Percentiles rank a stretch among this genome's conserved stretches.
phyloP scores from a whole-genome alignment of 2,888 invertebrate genomes.

The Silvanus unidentatus region DNA sequence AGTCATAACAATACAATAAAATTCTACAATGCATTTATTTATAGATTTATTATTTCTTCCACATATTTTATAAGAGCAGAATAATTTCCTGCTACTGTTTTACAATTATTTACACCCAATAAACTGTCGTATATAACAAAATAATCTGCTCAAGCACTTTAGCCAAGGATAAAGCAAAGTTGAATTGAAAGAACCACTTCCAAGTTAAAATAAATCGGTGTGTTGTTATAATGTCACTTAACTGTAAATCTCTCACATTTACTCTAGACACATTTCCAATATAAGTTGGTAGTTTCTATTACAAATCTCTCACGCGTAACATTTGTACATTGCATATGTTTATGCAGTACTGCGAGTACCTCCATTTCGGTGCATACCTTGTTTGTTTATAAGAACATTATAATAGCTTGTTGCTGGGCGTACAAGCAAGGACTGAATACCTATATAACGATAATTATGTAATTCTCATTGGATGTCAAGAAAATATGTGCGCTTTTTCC shows the following conservation, averaged over 20 bases:
- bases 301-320: conserved; percentile 2
- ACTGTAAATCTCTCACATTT: conserved; percentile 10
- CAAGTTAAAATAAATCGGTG: conserved; percentile 1
- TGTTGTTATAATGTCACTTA: conserved; percentile 10
- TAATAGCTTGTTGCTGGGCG: no score
- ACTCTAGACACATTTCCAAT: neutral
- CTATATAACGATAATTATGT: no score
- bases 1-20: neutral
- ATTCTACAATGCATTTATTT: no score
- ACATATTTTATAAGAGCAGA: no score
- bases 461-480: no score
- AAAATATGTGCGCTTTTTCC: no score
- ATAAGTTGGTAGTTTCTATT: neutral
- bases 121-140: no score
- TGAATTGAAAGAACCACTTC: neutral
- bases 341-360: neutral
- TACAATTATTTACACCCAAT: neutral
- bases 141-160: no score
- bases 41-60: no score
- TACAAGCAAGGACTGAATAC: no score
- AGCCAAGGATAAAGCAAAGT: conserved; percentile 1
- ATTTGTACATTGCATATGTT: neutral
- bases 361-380: neutral
- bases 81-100: conserved; percentile 3
- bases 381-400: no score